A percentile compares a stretch with the other conserved stretches of the same genome.
phyloP scores from a whole-genome alignment of 2,113 vertebrate genomes.

The Gymnocephalus cernua region DNA sequence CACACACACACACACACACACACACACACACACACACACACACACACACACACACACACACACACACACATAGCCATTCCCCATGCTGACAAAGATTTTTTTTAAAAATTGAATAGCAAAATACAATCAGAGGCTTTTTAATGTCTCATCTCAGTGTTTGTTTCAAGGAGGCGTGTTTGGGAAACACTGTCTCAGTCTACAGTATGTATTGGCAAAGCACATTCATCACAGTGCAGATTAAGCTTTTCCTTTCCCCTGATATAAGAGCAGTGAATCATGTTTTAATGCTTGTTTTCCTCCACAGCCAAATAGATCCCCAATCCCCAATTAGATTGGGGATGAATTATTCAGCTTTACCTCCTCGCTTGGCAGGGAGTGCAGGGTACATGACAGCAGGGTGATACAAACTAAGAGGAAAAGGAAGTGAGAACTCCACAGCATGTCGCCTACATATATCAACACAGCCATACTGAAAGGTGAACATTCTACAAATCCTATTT shows the following conservation, averaged over 20 bases:
- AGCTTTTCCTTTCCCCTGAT: slow-evolving; percentile 42
- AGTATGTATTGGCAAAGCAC: not conserved
- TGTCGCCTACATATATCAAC: not conserved
- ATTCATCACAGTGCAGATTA: slow-evolving; percentile 15
- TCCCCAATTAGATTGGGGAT: slow-evolving; percentile 63
- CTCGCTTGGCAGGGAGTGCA: slow-evolving; percentile 3
- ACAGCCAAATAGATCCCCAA: slow-evolving; percentile 42
- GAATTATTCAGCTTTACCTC: slow-evolving; percentile 64
- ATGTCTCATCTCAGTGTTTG: not conserved
- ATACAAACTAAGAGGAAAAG: slow-evolving; percentile 6
- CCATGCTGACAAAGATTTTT: not conserved
- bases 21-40: no score
- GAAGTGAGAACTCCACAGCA: slow-evolving; percentile 7
- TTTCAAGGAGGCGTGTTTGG: slow-evolving; percentile 14
- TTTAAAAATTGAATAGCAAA: slow-evolving; percentile 6
- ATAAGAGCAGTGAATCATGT: slow-evolving; percentile 45
- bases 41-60: no score
- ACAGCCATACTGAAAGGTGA: not conserved
- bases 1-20: no score
- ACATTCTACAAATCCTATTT: not conserved
- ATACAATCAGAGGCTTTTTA: slow-evolving; percentile 22
- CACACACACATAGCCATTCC: not conserved
- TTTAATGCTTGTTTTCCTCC: slow-evolving; percentile 60
- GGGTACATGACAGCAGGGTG: slow-evolving; percentile 23
- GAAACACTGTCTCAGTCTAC: slow-evolving; percentile 15